phyloP scores from a whole-genome alignment of 2,888 invertebrate genomes.

The Drosophila mimetica region DNA sequence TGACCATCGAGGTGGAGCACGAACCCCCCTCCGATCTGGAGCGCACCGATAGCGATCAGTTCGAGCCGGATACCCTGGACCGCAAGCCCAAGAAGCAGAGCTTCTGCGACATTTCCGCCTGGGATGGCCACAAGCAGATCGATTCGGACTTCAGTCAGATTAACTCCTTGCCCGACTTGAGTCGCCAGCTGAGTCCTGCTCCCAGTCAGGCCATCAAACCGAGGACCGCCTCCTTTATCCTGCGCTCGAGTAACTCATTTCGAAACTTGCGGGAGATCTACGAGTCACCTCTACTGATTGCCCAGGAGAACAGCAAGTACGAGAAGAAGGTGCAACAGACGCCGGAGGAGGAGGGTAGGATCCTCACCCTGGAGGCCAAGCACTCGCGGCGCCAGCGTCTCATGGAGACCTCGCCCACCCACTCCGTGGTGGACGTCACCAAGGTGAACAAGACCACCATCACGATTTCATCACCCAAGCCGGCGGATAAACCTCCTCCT shows the following conservation, averaged over 20 bases:
- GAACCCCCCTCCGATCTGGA: slow-evolving; percentile 92
- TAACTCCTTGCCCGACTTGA: slow-evolving; percentile 78
- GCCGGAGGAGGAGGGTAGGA: slow-evolving; percentile 86
- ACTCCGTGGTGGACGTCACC: slow-evolving; percentile 76
- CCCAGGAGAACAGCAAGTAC: slow-evolving; percentile 81
- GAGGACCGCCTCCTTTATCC: slow-evolving; percentile 86
- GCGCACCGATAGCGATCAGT: slow-evolving; percentile 88
- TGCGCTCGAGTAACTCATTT: slow-evolving; percentile 90
- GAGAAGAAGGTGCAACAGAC: slow-evolving; percentile 77
- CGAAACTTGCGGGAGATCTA: slow-evolving; percentile 90
- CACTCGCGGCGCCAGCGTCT: slow-evolving; percentile 90
- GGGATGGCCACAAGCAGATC: slow-evolving; percentile 83
- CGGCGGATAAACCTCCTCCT: slow-evolving; percentile 12
- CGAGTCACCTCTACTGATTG: slow-evolving; percentile 87
- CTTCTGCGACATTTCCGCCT: slow-evolving; percentile 85
- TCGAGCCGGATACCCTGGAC: slow-evolving; percentile 94
- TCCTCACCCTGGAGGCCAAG: slow-evolving; percentile 89
- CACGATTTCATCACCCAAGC: slow-evolving; percentile 67
- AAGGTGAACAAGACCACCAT: slow-evolving; percentile 77
- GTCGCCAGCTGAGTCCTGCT: slow-evolving; percentile 45
- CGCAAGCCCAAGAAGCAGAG: slow-evolving; percentile 89
- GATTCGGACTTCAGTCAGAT: slow-evolving; percentile 72
- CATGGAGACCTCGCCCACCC: slow-evolving; percentile 79
- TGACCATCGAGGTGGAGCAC: slow-evolving; percentile 93
- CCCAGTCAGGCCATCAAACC: slow-evolving; percentile 43